Percentiles rank a stretch among this genome's conserved stretches.
phyloP scores from a whole-genome alignment of 2,888 invertebrate species.

The Drosophila demipolita region DNA sequence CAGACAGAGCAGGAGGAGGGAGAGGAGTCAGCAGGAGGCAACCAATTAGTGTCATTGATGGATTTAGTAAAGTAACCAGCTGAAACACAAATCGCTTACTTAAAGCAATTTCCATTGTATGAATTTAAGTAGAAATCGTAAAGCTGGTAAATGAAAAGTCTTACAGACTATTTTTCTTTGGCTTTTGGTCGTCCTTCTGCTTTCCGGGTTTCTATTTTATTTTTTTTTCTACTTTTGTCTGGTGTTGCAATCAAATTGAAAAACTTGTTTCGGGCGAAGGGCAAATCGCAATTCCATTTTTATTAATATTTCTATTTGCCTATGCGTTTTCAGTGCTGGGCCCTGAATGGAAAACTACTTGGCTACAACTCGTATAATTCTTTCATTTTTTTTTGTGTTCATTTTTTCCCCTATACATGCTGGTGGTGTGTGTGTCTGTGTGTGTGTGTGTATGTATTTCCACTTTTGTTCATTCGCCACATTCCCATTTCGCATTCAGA shows the following conservation, averaged over 20 bases:
- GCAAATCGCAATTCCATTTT: slow-evolving; percentile 73
- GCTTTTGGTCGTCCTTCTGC: slow-evolving; percentile 29
- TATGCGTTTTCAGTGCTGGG: slow-evolving; percentile 49
- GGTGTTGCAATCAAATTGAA: slow-evolving; percentile 59
- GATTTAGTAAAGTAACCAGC: slow-evolving; percentile 48
- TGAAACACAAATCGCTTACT: slow-evolving; percentile 23
- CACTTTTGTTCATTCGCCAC: slow-evolving; percentile 48
- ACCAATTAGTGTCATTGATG: slow-evolving; percentile 73
- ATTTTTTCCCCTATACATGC: slow-evolving; percentile 12
- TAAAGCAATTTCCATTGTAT: slow-evolving; percentile 42
- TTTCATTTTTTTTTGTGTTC: slow-evolving; percentile 3
- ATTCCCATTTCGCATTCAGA: slow-evolving; percentile 54
- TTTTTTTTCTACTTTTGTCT: slow-evolving; percentile 23
- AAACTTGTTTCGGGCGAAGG: slow-evolving; percentile 51
- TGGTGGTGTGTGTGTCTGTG: neutral
- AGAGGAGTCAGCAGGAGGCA: slow-evolving; percentile 37
- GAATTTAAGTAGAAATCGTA: slow-evolving; percentile 40
- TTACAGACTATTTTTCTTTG: slow-evolving; percentile 31
- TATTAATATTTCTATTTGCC: slow-evolving; percentile 79
- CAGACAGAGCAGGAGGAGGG: neutral
- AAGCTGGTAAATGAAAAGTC: slow-evolving; percentile 2
- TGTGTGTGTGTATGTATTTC: slow-evolving; percentile 16
- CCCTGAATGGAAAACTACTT: slow-evolving; percentile 63
- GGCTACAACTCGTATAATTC: slow-evolving; percentile 13
- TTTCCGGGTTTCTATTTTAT: slow-evolving; percentile 6